Evolutionary conservation across 1,140 invertebrate genomes (phyloP).

Genomic region (Euborellia annulipes): DNA sequence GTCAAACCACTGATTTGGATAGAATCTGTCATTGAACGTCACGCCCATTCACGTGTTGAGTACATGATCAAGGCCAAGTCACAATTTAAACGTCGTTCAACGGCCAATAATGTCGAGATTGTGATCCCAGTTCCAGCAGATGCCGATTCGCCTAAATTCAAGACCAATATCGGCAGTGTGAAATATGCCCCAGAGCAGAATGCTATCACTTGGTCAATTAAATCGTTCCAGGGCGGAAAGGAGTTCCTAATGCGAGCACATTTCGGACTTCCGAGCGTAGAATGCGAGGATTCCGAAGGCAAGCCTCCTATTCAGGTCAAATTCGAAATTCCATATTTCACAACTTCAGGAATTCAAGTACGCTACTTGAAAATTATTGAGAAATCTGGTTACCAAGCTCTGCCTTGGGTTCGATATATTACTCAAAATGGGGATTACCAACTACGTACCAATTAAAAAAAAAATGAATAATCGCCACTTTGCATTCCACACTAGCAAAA

Average conservation of each 20-base stretch:
- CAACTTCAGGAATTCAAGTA: constrained; percentile 96
- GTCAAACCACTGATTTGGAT: constrained; percentile 99
- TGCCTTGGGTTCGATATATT: constrained; percentile 98
- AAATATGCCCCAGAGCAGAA: constrained; percentile 97
- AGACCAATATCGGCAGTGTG: constrained; percentile 93
- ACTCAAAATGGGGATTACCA: constrained; percentile 99
- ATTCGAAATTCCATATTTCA: constrained; percentile 99
- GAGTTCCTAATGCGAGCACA: constrained; percentile 99
- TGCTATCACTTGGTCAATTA: constrained; percentile 98
- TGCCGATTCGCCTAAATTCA: constrained; percentile 97
- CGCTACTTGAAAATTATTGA: constrained; percentile 99
- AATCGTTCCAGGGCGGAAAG: constrained; percentile 93
- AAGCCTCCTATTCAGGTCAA: constrained; percentile 97
- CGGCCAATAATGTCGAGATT: constrained; percentile 98
- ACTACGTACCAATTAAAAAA: constrained; percentile 70
- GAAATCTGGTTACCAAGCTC: constrained; percentile 96
- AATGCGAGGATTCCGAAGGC: constrained; percentile 87
- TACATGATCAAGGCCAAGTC: constrained; percentile 99
- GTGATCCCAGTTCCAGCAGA: constrained; percentile 97
- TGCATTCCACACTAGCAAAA: too few species aligned
- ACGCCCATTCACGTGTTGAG: constrained; percentile 93
- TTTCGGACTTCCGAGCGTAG: constrained; percentile 95
- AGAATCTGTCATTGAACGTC: constrained; percentile 97
- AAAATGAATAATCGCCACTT: too few species aligned
- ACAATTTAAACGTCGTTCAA: constrained; percentile 95